Percentiles rank a stretch among this genome's conserved stretches.
Evolutionary conservation across 2,113 vertebrate genomes (phyloP).

Genomic region (Sphyrna mokarran): DNA sequence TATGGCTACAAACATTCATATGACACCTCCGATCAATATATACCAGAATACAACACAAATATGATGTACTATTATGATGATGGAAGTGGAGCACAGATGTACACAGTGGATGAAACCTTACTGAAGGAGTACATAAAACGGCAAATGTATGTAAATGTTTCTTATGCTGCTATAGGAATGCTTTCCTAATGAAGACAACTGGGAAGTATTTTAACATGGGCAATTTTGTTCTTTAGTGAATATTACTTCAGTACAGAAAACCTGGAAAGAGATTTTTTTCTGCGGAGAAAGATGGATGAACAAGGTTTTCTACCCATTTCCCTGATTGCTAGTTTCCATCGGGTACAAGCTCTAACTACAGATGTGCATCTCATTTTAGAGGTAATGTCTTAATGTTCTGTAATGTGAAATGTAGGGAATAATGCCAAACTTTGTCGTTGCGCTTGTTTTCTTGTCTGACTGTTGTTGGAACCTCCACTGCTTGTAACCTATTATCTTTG

Average conservation of each 20-base stretch:
- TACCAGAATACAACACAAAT: constrained; percentile 64
- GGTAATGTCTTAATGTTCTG: constrained; percentile 54
- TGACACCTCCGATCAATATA: constrained; percentile 58
- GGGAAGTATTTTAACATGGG: neutral
- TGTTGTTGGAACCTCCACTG: neutral
- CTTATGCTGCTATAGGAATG: neutral
- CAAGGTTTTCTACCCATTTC: constrained; percentile 89
- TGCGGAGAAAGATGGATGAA: constrained; percentile 89
- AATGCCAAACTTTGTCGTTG: neutral
- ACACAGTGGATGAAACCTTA: constrained; percentile 80
- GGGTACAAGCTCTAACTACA: constrained; percentile 87
- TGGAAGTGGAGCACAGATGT: constrained; percentile 81
- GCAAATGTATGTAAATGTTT: constrained; percentile 76
- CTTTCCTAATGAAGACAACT: neutral
- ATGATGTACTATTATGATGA: constrained; percentile 91
- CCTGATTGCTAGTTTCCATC: constrained; percentile 84
- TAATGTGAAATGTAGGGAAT: neutral
- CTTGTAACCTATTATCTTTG: too few species aligned
- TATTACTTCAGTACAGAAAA: constrained; percentile 98
- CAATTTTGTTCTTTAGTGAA: constrained; percentile 62
- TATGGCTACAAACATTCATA: constrained; percentile 65
- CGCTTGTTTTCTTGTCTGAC: neutral
- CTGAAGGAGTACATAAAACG: constrained; percentile 93
- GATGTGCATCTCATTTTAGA: constrained; percentile 80
- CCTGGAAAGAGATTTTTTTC: constrained; percentile 91